Base-by-base conservation (phyloP, 2,888 invertebrate genomes). In the Eurytoma californica region DNA sequence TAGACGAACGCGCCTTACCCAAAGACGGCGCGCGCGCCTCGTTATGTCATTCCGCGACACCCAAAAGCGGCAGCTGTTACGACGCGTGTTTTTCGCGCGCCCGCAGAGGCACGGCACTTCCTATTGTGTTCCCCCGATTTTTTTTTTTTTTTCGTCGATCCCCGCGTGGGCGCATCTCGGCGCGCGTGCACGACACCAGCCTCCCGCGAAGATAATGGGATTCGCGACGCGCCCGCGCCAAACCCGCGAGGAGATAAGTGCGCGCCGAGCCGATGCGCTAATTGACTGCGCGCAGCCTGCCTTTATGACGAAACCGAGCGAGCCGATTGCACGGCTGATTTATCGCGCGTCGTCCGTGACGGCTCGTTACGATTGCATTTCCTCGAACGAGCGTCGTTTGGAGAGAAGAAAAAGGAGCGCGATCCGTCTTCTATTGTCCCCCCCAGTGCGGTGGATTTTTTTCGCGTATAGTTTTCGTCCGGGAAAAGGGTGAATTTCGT, bases 81-180 rank as follows among this genome's bases (percentile, higher is more conserved):
- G 49, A 30, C 24, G 39, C 57, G 3, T 18, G 57, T n/a, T 55
- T 57, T 55, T 65, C 20, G 30, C 24, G 20, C 30, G 39, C 51
- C 60, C 24, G 61, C 57, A 69, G 69, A 65, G 77, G 80, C 77
- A 68, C 69, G 80, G 77, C 80, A 73, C 57, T 76, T 75, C 75
- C 75, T 67, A 39, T 12, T 30, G 51, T 18, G 13, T 73, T 12
- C 30, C 66, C 18, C 57, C 72, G 72, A 61, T 69, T 57, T 39
- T 60, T 76, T 69, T 75, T 79, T 66, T 75, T 24, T 20, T 53
- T 39, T 74, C 39, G 49, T 67, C 2, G 53, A 12, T 49, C 65
- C 61, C 28, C 57, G 77, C 80, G 80, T 80, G 69, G 80, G 80
- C 24, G 77, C 69, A 77, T 76, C 77, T 68, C 61, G 24, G 24